These are phyloP conservation scores for Trachelipus rathkii DNA, from an alignment of 1,140 invertebrate genomes.

Conservation along the genomic window DNA sequence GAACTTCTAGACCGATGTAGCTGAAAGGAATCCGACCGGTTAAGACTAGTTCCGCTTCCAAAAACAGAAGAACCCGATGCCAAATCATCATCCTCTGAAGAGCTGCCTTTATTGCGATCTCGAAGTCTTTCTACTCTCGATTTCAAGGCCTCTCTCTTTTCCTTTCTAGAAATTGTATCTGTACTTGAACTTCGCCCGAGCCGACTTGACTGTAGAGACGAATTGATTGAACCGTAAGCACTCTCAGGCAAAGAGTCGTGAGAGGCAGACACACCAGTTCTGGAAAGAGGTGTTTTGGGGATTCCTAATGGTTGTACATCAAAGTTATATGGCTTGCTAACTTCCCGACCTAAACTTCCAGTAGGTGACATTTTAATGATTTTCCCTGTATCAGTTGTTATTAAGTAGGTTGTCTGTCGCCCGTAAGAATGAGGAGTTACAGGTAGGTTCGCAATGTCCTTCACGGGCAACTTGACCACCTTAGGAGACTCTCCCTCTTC, in stretches of 20 bases:
- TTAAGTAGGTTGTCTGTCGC: background rate
- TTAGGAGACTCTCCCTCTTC: background rate
- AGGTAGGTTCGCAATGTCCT: background rate
- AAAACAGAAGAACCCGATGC: conserved; percentile 58
- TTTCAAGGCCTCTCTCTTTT: conserved; percentile 59
- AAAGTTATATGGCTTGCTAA: background rate
- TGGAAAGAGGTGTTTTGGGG: background rate
- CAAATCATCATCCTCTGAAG: conserved; percentile 65
- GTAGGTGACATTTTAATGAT: background rate
- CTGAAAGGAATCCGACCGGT: conserved; percentile 56
- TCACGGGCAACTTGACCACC: background rate
- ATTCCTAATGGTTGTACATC: background rate
- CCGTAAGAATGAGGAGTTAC: background rate
- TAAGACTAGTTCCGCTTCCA: conserved; percentile 61
- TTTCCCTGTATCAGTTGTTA: background rate
- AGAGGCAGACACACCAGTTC: background rate
- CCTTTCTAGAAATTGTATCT: conserved; percentile 41
- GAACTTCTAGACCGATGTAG: conserved; percentile 59
- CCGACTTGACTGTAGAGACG: background rate
- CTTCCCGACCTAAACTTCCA: background rate
- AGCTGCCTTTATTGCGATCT: conserved; percentile 56
- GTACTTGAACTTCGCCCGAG: conserved; percentile 28
- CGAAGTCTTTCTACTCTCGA: conserved; percentile 62
- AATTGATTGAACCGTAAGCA: background rate
- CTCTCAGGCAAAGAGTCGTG: background rate